Conservation (phyloP, 2,888 invertebrate genomes). For the Dusona sp. region DNA sequence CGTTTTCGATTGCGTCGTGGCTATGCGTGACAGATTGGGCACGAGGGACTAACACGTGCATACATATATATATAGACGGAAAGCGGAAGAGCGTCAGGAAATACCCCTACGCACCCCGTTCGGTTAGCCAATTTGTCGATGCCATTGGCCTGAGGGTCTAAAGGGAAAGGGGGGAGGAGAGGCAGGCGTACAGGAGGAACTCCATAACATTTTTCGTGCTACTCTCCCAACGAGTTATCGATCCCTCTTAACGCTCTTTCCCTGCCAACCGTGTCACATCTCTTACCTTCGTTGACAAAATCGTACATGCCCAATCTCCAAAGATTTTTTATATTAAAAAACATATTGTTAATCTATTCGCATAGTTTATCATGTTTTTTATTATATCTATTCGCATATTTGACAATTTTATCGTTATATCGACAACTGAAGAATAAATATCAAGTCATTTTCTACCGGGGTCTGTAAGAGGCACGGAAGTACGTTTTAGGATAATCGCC, state of each 20-base stretch:
- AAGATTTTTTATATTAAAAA: neutral
- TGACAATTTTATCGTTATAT: neutral
- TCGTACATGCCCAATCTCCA: neutral
- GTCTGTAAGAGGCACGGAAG: conserved; percentile 54
- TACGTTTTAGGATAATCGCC: conserved; percentile 61
- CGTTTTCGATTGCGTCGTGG: conserved; percentile 65
- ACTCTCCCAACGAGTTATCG: conserved; percentile 61
- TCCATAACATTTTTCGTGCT: conserved; percentile 45
- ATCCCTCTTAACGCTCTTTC: conserved; percentile 27
- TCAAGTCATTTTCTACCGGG: neutral
- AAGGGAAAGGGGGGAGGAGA: neutral
- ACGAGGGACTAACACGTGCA: conserved; percentile 75
- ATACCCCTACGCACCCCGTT: conserved; percentile 66
- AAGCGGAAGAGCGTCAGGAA: conserved; percentile 59
- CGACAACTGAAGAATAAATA: conserved; percentile 3
- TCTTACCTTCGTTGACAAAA: neutral
- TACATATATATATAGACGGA: conserved; percentile 49
- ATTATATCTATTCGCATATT: no score
- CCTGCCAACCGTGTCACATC: neutral
- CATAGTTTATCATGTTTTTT: no score
- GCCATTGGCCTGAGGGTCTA: conserved; percentile 58
- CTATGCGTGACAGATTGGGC: conserved; percentile 77
- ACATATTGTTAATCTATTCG: neutral
- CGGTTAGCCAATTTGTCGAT: conserved; percentile 77
- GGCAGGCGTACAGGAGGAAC: neutral